These are phyloP conservation scores for Molothrus aeneus DNA, from an alignment of 2,797 vertebrate species.

Conservation along the genomic window DNA sequence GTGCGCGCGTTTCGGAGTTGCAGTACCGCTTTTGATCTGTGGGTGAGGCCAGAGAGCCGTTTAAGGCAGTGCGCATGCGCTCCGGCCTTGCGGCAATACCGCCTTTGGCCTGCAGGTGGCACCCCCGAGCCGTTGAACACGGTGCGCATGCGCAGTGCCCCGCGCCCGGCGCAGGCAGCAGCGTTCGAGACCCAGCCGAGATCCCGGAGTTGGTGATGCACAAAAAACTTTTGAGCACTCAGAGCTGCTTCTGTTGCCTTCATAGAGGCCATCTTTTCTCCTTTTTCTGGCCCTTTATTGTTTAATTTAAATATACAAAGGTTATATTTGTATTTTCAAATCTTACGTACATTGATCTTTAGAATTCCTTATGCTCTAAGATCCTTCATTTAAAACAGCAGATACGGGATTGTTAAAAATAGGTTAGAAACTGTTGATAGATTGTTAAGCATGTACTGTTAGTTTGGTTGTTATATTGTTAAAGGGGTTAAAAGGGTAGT, in stretches of 20 bases:
- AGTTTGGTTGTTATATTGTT: too few relatives aligned
- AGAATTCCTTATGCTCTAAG: neutral
- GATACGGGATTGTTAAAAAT: neutral
- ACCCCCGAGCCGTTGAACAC: fast-evolving
- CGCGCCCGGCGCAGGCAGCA: neutral
- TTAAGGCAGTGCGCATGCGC: neutral
- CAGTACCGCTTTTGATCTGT: fast-evolving
- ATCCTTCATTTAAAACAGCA: neutral
- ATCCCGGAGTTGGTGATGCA: fast-evolving
- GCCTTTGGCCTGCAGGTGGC: fast-evolving
- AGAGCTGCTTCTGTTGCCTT: neutral
- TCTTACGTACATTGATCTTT: fast-evolving
- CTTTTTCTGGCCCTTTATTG: neutral
- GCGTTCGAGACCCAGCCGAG: too few relatives aligned
- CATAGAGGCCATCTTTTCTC: neutral
- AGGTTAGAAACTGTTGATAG: too few relatives aligned
- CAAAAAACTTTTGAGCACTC: neutral
- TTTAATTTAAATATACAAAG: neutral
- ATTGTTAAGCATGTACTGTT: too few relatives aligned
- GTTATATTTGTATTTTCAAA: neutral
- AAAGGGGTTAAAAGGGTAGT: too few relatives aligned
- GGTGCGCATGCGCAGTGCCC: neutral
- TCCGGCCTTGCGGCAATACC: fast-evolving
- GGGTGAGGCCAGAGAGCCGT: neutral
- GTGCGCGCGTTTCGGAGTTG: fast-evolving